Conservation (phyloP, 2,888 invertebrate species). For the Dioctria rufipes region DNA sequence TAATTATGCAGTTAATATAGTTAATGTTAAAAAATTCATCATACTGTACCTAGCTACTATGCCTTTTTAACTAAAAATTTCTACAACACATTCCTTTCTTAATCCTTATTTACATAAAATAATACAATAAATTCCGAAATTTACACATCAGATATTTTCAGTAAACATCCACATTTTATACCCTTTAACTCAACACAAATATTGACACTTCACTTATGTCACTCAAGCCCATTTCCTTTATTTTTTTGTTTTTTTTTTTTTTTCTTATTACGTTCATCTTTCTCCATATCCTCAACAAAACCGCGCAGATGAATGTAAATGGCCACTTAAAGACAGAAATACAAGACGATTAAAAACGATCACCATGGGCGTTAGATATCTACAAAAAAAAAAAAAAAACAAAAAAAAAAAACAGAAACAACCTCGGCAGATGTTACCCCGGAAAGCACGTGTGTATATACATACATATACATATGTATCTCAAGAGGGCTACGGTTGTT, state of each 20-base stretch:
- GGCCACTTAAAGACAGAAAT: constrained; percentile 49
- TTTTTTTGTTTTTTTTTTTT: background rate
- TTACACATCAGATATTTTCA: too few species aligned
- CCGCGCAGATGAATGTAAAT: constrained; percentile 38
- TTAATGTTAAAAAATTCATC: too few species aligned
- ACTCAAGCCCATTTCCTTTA: background rate
- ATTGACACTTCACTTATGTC: constrained; percentile 31
- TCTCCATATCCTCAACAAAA: constrained; percentile 6
- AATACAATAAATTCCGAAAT: too few species aligned
- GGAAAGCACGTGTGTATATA: constrained; percentile 28
- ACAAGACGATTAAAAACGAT: constrained; percentile 30
- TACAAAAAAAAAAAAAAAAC: background rate
- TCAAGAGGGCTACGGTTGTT: constrained; percentile 40
- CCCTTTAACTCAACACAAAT: background rate
- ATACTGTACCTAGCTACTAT: too few species aligned
- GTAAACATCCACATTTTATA: background rate
- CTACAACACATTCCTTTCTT: too few species aligned
- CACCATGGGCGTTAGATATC: background rate
- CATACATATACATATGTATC: background rate
- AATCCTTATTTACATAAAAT: too few species aligned
- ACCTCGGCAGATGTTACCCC: constrained; percentile 33
- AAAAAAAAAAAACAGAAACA: background rate
- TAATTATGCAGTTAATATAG: too few species aligned
- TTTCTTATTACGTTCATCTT: background rate
- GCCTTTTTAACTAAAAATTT: too few species aligned